These are phyloP conservation scores for Leptopilina boulardi DNA, from an alignment of 1,140 invertebrate species.

Conservation along the genomic window DNA sequence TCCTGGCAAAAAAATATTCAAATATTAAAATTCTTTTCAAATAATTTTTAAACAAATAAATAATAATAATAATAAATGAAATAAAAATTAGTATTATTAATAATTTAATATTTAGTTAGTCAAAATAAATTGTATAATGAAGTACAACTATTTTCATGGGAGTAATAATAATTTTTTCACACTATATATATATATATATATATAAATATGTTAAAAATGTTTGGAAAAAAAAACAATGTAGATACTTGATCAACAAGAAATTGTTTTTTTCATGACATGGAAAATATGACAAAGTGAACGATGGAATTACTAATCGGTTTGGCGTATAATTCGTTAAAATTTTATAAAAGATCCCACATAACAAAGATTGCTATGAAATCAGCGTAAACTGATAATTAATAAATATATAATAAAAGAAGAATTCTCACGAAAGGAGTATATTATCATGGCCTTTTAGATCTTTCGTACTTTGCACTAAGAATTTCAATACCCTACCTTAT, in stretches of 20 bases:
- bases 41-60: no score
- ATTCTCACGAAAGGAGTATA: slow-evolving; percentile 27
- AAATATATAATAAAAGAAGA: slow-evolving; percentile 4
- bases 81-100: no score
- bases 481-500: slow-evolving; percentile 1
- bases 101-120: no score
- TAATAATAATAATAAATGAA: no score
- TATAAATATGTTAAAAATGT: no score
- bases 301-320: background rate
- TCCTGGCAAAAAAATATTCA: no score
- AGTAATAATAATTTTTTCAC: no score
- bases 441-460: slow-evolving; percentile 5
- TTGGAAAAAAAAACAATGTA: no score
- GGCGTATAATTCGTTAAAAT: background rate
- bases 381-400: slow-evolving; percentile 17
- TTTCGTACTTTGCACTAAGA: background rate
- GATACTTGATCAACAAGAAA: background rate
- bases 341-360: slow-evolving; percentile 13
- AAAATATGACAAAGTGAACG: background rate
- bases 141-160: no score
- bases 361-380: slow-evolving; percentile 27
- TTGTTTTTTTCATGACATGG: background rate
- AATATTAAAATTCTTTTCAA: no score
- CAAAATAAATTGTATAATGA: no score
- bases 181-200: no score